Percentiles rank a stretch among this genome's conserved stretches.
These are phyloP conservation scores for Lasioglossum marginatum DNA, from an alignment of 2,888 invertebrate species.

Conservation along the genomic window DNA sequence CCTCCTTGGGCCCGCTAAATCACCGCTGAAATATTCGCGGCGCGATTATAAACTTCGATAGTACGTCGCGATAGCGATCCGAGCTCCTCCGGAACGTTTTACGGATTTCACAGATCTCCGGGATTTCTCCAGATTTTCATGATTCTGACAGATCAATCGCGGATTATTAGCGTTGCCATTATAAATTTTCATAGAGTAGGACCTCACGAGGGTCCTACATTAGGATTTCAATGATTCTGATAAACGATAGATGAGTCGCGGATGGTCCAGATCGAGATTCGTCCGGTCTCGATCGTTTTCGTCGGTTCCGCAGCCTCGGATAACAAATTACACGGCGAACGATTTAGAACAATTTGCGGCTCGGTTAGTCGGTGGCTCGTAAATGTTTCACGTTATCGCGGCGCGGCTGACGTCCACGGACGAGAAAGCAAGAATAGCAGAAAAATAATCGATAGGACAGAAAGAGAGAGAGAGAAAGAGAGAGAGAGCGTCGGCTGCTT, in stretches of 20 bases:
- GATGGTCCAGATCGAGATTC: not conserved
- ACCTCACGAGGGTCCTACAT: too few species aligned
- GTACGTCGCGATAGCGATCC: constrained; percentile 47
- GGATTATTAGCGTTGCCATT: not conserved
- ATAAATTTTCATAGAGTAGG: too few species aligned
- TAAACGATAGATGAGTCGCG: not conserved
- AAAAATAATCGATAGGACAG: constrained; percentile 45
- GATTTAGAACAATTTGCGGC: constrained; percentile 30
- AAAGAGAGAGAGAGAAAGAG: not conserved
- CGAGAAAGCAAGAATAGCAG: constrained; percentile 39
- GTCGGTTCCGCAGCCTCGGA: not conserved
- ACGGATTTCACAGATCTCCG: constrained; percentile 11
- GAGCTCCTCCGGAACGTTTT: constrained; percentile 29
- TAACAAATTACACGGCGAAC: not conserved
- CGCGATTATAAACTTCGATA: constrained; percentile 54
- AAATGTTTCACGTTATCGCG: constrained; percentile 41
- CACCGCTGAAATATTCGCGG: constrained; percentile 53
- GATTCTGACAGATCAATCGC: not conserved
- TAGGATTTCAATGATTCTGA: not conserved
- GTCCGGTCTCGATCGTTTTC: constrained; percentile 6
- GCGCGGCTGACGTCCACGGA: constrained; percentile 25
- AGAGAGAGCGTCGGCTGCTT: not conserved
- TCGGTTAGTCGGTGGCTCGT: constrained; percentile 18
- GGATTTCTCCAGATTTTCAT: not conserved
- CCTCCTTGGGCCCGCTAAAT: constrained; percentile 45